Percentiles rank a stretch among this genome's conserved stretches.
Conservation (phyloP, 2,888 invertebrate species). For the Drosophila sordidula region DNA sequence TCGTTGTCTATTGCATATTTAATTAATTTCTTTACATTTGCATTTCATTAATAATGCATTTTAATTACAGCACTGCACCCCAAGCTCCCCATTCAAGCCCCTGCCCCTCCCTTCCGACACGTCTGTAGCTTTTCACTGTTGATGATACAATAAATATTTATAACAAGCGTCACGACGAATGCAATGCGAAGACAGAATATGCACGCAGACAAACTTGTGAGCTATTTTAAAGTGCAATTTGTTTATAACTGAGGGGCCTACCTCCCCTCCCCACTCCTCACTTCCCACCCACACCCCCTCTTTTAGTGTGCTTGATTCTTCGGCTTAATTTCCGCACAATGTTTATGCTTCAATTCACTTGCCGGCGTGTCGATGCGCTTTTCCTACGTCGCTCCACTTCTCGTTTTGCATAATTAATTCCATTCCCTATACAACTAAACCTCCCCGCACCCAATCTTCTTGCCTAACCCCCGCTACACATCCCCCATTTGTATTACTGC, state of each 20-base stretch:
- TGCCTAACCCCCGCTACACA: background rate
- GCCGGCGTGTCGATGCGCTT: constrained; percentile 46
- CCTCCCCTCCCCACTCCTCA: background rate
- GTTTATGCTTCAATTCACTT: constrained; percentile 63
- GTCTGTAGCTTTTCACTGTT: constrained; percentile 10
- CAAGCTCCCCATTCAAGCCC: background rate
- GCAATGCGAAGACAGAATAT: constrained; percentile 40
- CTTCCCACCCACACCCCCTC: background rate
- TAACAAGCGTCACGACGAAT: constrained; percentile 51
- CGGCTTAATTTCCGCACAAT: constrained; percentile 70
- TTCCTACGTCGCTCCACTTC: constrained; percentile 16
- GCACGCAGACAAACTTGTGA: constrained; percentile 19
- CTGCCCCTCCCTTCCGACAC: too few species aligned
- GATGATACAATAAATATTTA: constrained; percentile 76
- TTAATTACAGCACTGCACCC: constrained; percentile 61
- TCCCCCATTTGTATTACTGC: too few species aligned
- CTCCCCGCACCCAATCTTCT: background rate
- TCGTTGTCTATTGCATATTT: constrained; percentile 48
- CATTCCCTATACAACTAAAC: constrained; percentile 26
- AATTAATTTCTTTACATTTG: constrained; percentile 67
- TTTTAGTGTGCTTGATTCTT: constrained; percentile 38
- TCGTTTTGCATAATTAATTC: constrained; percentile 72
- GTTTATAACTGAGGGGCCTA: constrained; percentile 43
- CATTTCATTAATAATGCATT: constrained; percentile 80
- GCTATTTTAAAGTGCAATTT: constrained; percentile 63